These are phyloP conservation scores for Nemotelus nigrinus DNA, from an alignment of 2,888 invertebrate genomes.

Conservation along the genomic window DNA sequence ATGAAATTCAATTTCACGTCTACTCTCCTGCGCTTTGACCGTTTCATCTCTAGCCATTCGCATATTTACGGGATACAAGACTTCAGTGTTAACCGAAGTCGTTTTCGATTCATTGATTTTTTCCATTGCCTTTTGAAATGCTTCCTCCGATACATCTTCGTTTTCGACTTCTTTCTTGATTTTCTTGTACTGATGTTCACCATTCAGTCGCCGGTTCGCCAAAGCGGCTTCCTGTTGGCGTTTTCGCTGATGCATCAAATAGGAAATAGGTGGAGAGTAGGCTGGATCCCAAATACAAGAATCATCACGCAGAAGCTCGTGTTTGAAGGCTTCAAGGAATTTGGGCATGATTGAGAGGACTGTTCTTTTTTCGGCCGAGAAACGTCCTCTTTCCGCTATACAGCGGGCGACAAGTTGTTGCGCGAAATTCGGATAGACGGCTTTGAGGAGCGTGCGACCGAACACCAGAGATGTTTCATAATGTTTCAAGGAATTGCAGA, in stretches of 20 bases:
- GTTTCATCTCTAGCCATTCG: slow-evolving; percentile 82
- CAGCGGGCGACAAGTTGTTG: slow-evolving; percentile 92
- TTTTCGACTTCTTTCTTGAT: slow-evolving; percentile 63
- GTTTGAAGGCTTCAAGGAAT: slow-evolving; percentile 87
- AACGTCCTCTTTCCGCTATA: slow-evolving; percentile 86
- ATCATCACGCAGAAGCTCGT: slow-evolving; percentile 83
- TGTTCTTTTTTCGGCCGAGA: slow-evolving; percentile 83
- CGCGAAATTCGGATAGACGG: slow-evolving; percentile 83
- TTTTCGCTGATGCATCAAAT: slow-evolving; percentile 62
- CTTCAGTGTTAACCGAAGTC: slow-evolving; percentile 71
- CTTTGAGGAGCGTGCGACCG: slow-evolving; percentile 85
- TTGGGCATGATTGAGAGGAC: slow-evolving; percentile 92
- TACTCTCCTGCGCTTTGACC: slow-evolving; percentile 88
- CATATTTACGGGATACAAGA: slow-evolving; percentile 81
- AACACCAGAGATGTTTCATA: slow-evolving; percentile 92
- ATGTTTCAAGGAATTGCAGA: slow-evolving; percentile 91
- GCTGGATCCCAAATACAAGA: slow-evolving; percentile 96
- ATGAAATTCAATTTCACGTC: slow-evolving; percentile 91
- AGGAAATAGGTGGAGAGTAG: slow-evolving; percentile 71
- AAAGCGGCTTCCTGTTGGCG: slow-evolving; percentile 59
- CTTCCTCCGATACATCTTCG: slow-evolving; percentile 79
- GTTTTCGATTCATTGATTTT: slow-evolving; percentile 81
- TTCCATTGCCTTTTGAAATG: slow-evolving; percentile 83
- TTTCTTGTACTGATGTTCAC: slow-evolving; percentile 42
- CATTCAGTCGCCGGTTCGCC: slow-evolving; percentile 53